These are phyloP conservation scores for Nomada fucata DNA, from an alignment of 2,888 invertebrate genomes.

Conservation along the genomic window DNA sequence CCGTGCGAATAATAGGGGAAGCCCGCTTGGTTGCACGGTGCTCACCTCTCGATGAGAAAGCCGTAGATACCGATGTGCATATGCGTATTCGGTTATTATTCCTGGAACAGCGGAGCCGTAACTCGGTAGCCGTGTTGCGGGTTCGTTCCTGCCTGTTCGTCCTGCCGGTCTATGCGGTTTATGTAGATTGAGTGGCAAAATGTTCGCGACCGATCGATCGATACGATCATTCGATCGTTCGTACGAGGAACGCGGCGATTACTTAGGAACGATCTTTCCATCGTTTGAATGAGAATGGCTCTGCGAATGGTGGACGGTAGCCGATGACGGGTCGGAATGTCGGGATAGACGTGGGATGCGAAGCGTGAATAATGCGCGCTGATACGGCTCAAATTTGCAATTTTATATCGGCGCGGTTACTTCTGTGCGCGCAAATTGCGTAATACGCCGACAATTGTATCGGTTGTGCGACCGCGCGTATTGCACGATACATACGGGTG, in stretches of 20 bases:
- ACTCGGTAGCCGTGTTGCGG: slow-evolving; percentile 56
- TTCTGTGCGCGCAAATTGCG: neutral
- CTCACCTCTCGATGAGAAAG: slow-evolving; percentile 5
- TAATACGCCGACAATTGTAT: neutral
- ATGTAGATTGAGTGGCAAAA: slow-evolving; percentile 28
- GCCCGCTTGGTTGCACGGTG: slow-evolving; percentile 1
- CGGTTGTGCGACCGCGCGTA: too few species aligned
- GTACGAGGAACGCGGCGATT: neutral
- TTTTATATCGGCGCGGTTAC: neutral
- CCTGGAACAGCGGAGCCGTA: slow-evolving; percentile 38
- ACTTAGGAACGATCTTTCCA: slow-evolving; percentile 1
- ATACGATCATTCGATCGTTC: neutral
- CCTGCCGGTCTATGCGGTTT: slow-evolving; percentile 35
- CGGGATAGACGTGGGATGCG: neutral
- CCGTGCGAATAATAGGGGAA: slow-evolving; percentile 49
- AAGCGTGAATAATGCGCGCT: neutral
- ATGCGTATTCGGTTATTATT: slow-evolving; percentile 53
- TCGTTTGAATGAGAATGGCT: slow-evolving; percentile 4
- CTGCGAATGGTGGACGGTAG: neutral
- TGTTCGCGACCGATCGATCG: neutral
- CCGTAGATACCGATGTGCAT: slow-evolving; percentile 27
- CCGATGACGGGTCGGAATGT: neutral
- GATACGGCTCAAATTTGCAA: neutral
- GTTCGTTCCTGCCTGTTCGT: slow-evolving; percentile 26
- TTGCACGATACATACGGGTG: neutral